Evolutionary conservation across 2,797 vertebrate genomes (phyloP), one percentile per base, ranked within the genome.

Genomic region (Danio kyathit): DNA sequence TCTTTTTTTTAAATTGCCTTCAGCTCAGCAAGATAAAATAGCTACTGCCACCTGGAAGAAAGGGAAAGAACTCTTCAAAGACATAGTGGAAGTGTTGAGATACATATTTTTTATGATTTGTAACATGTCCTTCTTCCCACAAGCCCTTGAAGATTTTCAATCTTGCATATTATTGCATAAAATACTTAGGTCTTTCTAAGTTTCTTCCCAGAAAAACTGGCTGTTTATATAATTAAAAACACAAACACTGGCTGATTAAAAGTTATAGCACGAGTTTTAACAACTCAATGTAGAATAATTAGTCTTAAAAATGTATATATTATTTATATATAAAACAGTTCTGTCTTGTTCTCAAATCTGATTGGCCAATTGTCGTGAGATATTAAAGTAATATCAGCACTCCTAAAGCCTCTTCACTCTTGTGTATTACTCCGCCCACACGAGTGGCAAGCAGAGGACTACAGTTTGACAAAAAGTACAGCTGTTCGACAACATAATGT

Each of bases 101-200:
- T 72, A 65, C 83, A 46, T 57, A 16, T 76, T 44, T 44, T 57
- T 17, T 12, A 49, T 84, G 48, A 82, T 84, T 83, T 86, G 89
- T 75, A 87, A 76, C 46, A 64, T 12, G 67, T 46, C 17, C 41
- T 66, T n/a, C 10, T 59, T 56, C 21, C 17, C 1, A 65, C 41
- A 76, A 16, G 11, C 46, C 11, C n/a, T 29, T 51, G 51, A 81
- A 70, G 21, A 85, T 70, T 85, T 87, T 51, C 43, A 79, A 82
- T 81, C 70, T 90, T 91, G 86, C 87, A 87, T 80, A 51, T 21
- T 52, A 83, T 92, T 91, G 86, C 88, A 5, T 87, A 88, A 89
- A 89, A 85, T 87, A 69, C 85, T 89, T 78, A 78, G 54, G 49
- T 52, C 16, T 61, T 70, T 46, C 29, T 7, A 87, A 70, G 82